Evolutionary conservation across 2,797 vertebrate genomes (phyloP).

Genomic region (Babyrousa celebensis): DNA sequence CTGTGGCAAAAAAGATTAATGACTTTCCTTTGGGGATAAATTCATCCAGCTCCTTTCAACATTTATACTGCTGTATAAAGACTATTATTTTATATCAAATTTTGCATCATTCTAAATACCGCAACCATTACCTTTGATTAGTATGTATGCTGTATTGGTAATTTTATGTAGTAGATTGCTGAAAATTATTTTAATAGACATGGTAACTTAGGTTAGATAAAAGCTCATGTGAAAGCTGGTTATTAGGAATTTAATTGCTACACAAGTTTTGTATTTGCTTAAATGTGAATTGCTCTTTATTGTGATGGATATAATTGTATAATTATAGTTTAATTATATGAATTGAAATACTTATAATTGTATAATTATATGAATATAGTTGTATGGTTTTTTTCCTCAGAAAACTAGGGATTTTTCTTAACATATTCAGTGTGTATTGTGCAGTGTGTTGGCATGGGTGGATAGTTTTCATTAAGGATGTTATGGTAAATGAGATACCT

Average conservation of each 20-base stretch:
- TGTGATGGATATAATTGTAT: too few species aligned
- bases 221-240: neutral
- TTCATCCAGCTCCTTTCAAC: neutral
- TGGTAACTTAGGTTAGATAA: constrained; percentile 4
- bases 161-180: neutral
- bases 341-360: too few species aligned
- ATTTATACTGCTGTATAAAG: neutral
- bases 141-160: neutral
- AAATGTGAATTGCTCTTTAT: neutral
- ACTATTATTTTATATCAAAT: neutral
- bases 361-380: neutral
- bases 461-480: neutral
- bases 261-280: constrained; percentile 12
- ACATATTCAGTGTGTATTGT: neutral
- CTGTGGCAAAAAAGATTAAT: neutral
- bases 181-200: constrained; percentile 36
- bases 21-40: neutral
- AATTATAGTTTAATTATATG: too few species aligned
- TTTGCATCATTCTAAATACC: neutral
- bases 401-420: constrained; percentile 30
- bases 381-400: neutral
- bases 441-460: neutral
- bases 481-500: neutral
- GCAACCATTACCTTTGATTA: too few species aligned
- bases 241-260: constrained; percentile 13